phyloP scores from a whole-genome alignment of 2,888 invertebrate genomes.

The Ochropleura plecta region DNA sequence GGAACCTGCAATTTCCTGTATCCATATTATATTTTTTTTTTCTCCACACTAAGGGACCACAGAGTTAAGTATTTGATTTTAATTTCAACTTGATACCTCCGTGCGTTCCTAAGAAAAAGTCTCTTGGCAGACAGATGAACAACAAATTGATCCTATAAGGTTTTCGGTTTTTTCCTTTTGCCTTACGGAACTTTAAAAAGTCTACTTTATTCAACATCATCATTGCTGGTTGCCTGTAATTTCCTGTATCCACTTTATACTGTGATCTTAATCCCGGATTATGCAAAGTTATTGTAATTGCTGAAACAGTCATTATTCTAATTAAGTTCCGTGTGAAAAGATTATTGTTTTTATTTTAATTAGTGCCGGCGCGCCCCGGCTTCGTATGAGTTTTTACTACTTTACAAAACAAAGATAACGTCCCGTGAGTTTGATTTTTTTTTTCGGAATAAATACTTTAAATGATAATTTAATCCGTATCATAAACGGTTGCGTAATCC shows the following conservation, averaged over 20 bases:
- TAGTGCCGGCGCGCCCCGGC: too few species aligned
- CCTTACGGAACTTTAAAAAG: too few species aligned
- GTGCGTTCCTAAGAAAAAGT: too few species aligned
- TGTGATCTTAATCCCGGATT: slow-evolving; percentile 15
- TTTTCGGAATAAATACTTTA: background rate
- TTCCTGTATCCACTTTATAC: background rate
- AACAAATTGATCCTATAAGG: too few species aligned
- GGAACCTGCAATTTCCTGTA: background rate
- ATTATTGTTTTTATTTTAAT: slow-evolving; percentile 19
- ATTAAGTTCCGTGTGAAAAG: background rate
- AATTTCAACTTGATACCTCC: too few species aligned
- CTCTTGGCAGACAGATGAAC: too few species aligned
- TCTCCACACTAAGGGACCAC: too few species aligned
- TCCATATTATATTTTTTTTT: too few species aligned
- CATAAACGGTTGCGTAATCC: background rate
- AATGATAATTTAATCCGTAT: background rate
- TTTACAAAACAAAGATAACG: background rate
- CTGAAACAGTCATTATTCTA: slow-evolving; percentile 23
- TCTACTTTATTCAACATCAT: too few species aligned
- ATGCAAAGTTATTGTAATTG: slow-evolving; percentile 32
- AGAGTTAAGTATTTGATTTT: too few species aligned
- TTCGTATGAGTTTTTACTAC: background rate
- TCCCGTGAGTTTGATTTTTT: background rate
- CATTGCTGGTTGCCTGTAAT: slow-evolving; percentile 4
- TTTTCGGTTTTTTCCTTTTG: too few species aligned